A percentile compares a stretch with the other conserved stretches of the same genome.
phyloP scores from a whole-genome alignment of 2,113 vertebrate genomes.

The Crotalus tigris region DNA sequence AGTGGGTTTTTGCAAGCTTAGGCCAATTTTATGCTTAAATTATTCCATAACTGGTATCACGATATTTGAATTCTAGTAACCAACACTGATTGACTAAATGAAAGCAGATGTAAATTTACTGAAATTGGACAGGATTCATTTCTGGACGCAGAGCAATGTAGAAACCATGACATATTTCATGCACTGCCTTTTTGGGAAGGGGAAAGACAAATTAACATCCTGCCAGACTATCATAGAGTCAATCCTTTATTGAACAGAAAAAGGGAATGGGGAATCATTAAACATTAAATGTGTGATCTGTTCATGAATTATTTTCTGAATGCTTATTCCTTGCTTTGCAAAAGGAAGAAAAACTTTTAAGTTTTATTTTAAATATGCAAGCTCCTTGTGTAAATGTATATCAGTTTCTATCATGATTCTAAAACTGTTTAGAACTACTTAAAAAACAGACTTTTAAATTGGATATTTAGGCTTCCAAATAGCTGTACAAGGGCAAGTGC shows the following conservation, averaged over 20 bases:
- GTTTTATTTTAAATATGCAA: not conserved
- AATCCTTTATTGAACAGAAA: not conserved
- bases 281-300: not conserved
- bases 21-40: not conserved
- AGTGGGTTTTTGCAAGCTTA: not conserved
- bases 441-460: not conserved
- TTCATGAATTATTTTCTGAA: not conserved
- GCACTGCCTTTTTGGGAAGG: not conserved
- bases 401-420: not conserved
- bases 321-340: not conserved
- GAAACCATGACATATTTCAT: not conserved
- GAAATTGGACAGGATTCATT: not conserved
- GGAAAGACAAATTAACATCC: not conserved
- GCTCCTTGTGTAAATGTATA: not conserved
- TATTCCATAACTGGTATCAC: not conserved
- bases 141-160: not conserved
- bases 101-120: not conserved
- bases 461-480: not conserved
- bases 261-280: not conserved
- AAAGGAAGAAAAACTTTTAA: not conserved
- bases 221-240: not conserved
- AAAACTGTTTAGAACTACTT: not conserved
- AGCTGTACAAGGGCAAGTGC: not conserved
- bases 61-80: not conserved
- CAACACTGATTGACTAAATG: not conserved